A percentile compares a stretch with the other conserved stretches of the same genome.
These are phyloP conservation scores for Trinorchestia longiramus DNA, from an alignment of 1,140 invertebrate genomes.

Conservation along the genomic window DNA sequence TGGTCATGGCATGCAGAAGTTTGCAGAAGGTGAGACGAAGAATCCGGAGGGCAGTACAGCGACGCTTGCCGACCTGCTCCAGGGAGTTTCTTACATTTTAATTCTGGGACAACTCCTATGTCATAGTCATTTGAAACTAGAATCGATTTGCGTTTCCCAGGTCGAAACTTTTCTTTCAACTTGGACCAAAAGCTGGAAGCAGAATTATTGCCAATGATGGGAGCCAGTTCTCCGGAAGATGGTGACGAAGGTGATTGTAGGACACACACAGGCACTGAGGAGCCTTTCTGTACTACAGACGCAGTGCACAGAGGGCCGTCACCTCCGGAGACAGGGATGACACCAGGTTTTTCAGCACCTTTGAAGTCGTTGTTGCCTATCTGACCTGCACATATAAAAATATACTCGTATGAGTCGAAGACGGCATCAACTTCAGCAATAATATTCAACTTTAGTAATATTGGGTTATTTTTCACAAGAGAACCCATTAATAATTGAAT, in stretches of 20 bases:
- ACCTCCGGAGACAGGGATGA: background rate
- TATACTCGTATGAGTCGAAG: background rate
- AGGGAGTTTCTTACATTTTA: background rate
- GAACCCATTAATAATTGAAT: too few species aligned
- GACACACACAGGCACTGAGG: slow-evolving; percentile 6
- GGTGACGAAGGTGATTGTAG: slow-evolving; percentile 25
- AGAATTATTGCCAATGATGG: background rate
- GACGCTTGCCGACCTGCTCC: background rate
- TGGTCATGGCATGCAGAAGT: background rate
- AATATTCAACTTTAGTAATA: too few species aligned
- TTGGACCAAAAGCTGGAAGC: slow-evolving; percentile 18
- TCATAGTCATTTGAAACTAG: background rate
- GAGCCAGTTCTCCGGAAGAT: slow-evolving; percentile 3
- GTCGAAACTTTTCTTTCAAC: slow-evolving; percentile 27
- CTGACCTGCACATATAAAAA: background rate
- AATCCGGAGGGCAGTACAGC: background rate
- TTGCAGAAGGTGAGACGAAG: background rate
- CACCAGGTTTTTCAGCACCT: background rate
- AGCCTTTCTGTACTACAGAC: background rate
- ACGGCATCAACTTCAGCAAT: too few species aligned
- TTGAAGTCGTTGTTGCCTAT: background rate
- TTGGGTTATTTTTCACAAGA: too few species aligned
- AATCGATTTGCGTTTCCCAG: background rate
- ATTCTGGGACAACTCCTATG: background rate
- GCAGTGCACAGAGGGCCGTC: background rate